phyloP scores from a whole-genome alignment of 2,113 vertebrate species.

The Seriola quinqueradiata region DNA sequence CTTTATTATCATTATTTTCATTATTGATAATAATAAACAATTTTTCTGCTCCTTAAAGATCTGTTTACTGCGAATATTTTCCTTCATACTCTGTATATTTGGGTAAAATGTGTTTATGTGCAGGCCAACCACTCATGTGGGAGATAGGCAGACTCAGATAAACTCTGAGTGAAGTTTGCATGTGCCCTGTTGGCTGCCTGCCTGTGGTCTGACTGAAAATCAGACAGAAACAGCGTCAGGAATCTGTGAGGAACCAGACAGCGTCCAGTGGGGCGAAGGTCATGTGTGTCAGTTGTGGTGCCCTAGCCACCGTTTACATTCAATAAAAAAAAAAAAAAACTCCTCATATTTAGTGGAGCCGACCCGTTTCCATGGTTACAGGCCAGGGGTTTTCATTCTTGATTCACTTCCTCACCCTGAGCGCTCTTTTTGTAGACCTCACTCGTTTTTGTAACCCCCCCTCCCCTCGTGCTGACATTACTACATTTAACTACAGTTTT shows the following conservation, averaged over 20 bases:
- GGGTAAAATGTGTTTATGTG: neutral
- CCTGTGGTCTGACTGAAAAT: slow-evolving; percentile 22
- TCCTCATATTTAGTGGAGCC: slow-evolving; percentile 65
- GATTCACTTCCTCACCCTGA: slow-evolving; percentile 63
- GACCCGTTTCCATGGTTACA: slow-evolving; percentile 76
- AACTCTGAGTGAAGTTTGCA: slow-evolving; percentile 26
- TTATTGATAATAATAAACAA: neutral
- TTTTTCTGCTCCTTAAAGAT: neutral
- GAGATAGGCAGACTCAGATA: neutral
- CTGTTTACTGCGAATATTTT: too few relatives aligned
- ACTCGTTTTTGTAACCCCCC: neutral
- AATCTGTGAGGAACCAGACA: slow-evolving; percentile 13
- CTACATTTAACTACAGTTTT: slow-evolving; percentile 64
- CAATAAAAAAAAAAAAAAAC: slow-evolving; percentile 61
- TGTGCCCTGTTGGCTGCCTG: slow-evolving; percentile 23
- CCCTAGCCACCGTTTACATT: slow-evolving; percentile 62
- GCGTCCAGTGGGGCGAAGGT: slow-evolving; percentile 3
- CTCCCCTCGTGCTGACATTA: slow-evolving; percentile 34
- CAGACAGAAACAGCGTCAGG: slow-evolving; percentile 1
- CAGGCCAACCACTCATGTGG: neutral
- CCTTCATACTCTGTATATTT: neutral
- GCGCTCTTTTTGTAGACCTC: slow-evolving; percentile 7
- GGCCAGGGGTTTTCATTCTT: slow-evolving; percentile 62
- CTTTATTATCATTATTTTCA: too few relatives aligned
- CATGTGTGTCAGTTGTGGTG: slow-evolving; percentile 19